Percentiles rank a stretch among this genome's conserved stretches.
Evolutionary conservation across 2,797 vertebrate genomes (phyloP).

Genomic region (Oreortyx pictus): DNA sequence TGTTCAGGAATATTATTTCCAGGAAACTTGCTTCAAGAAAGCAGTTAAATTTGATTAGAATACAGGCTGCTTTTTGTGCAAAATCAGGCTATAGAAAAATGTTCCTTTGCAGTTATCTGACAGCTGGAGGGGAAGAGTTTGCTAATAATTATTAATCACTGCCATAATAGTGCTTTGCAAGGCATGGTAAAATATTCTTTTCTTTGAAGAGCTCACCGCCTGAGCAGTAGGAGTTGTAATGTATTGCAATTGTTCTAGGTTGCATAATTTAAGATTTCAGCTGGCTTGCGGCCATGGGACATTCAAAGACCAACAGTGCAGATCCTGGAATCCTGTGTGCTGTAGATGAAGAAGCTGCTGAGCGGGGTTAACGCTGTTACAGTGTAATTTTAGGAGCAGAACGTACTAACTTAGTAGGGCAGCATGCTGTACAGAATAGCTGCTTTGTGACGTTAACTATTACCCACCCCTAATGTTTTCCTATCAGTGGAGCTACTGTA

Average conservation of each 20-base stretch:
- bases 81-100: constrained; percentile 22
- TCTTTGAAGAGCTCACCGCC: constrained; percentile 15
- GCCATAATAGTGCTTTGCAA: constrained; percentile 30
- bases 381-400: constrained; percentile 36
- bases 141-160: constrained; percentile 56
- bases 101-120: constrained; percentile 24
- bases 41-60: constrained; percentile 29
- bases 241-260: constrained; percentile 2
- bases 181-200: constrained; percentile 20
- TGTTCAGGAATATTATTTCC: neutral
- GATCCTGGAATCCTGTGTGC: constrained; percentile 2
- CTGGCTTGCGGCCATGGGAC: neutral
- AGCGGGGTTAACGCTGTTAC: neutral
- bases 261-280: constrained; percentile 31
- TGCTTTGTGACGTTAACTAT: constrained; percentile 40
- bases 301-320: constrained; percentile 8
- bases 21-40: neutral
- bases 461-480: constrained; percentile 45
- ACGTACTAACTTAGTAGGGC: neutral
- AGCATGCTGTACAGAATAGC: neutral
- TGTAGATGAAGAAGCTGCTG: constrained; percentile 1
- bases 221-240: constrained; percentile 16
- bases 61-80: neutral
- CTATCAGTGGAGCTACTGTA: constrained; percentile 30
- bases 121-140: constrained; percentile 48